Evolutionary conservation across 2,888 invertebrate genomes (phyloP), one percentile per base, ranked within the genome.

Genomic region (Eurois occulta): DNA sequence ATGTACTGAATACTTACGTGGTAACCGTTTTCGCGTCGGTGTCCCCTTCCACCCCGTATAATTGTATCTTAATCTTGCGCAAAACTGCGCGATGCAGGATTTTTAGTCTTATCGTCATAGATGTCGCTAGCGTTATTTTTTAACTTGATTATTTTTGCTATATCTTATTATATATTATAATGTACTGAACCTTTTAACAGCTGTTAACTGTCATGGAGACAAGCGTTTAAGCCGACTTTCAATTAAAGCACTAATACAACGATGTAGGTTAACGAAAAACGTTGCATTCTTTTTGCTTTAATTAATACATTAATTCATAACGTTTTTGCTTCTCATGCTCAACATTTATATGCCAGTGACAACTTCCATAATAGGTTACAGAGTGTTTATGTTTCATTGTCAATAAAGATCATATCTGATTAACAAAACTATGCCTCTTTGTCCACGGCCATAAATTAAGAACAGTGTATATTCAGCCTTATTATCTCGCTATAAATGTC

Each of bases 401-500:
- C 66, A 76, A 72, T 78, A 84, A 80, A 78, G 65, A 69, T 80
- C 69, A 78, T 38, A 72, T 41, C 71, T 79, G 72, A 83, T 77
- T 75, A 81, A 84, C 46, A 75, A 58, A 72, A 79, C 72, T 43
- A 48, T 68, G 46, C 11, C 43, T 62, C 60, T 81, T 87, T 83
- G 82, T 78, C 55, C 13, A 72, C 68, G 64, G 71, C 48, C 75
- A 87, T 88, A 87, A 86, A 88, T 87, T 85, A 86, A 82, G 69
- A 84, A 84, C 68, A 80, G 87, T 87, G 85, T 86, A 88, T 80
- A 90, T 89, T 91, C 91, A 90, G 87, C 87, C 91, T 91, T 92
- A 94, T 92, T 91, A 92, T 91, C 87, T 87, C 87, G 82, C 91
- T 84, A 88, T 92, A 92, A 95, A 94, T 92, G 93, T 93, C 93